Evolutionary conservation across 2,113 vertebrate species (phyloP).

Genomic region (Chionis minor): DNA sequence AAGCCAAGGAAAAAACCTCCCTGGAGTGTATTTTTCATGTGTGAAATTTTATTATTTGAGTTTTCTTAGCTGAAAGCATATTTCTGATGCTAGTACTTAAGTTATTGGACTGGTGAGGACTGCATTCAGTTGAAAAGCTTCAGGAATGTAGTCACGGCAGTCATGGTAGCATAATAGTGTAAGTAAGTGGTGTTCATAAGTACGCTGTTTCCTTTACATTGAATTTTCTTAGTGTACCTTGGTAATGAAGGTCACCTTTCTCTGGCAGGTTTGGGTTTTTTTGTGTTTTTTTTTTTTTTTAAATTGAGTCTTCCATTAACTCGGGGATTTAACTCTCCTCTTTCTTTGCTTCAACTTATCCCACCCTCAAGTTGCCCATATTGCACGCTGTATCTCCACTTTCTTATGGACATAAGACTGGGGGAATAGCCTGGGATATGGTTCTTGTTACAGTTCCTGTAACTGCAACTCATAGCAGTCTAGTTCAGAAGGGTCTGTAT

Average conservation of each 20-base stretch:
- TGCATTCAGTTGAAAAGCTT: neutral
- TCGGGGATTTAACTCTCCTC: neutral
- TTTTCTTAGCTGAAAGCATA: neutral
- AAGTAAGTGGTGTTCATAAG: neutral
- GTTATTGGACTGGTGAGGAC: neutral
- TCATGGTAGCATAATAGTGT: neutral
- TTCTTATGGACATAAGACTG: neutral
- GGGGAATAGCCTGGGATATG: neutral
- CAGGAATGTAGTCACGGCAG: neutral
- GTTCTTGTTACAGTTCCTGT: neutral
- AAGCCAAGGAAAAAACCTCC: neutral
- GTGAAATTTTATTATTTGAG: neutral
- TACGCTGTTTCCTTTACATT: neutral
- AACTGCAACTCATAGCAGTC: neutral
- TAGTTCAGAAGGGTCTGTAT: neutral
- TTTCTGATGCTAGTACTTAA: neutral
- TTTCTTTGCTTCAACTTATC: neutral
- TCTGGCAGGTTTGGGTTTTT: neutral
- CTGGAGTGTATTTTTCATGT: neutral
- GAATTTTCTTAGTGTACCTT: neutral
- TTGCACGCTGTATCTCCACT: neutral
- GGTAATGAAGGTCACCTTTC: neutral
- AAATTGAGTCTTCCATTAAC: neutral
- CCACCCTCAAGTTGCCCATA: neutral
- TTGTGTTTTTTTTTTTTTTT: neutral